Evolutionary conservation across 2,113 vertebrate species (phyloP).

Genomic region (Mugil cephalus): DNA sequence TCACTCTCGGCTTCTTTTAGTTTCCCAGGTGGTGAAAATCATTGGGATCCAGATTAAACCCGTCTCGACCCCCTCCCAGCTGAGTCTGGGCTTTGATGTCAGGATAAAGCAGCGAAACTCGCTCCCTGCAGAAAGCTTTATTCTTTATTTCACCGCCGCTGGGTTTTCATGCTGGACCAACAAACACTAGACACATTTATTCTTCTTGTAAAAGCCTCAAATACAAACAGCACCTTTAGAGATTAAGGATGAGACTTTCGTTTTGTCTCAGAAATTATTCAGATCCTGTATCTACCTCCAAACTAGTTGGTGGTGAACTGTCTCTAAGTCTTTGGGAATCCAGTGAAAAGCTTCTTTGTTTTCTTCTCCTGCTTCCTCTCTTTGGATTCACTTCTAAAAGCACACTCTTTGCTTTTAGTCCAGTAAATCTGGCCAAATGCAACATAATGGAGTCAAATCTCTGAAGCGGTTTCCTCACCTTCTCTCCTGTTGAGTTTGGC

Average conservation of each 20-base stretch:
- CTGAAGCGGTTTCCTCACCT: constrained; percentile 82
- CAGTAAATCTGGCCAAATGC: not conserved
- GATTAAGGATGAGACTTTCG: not conserved
- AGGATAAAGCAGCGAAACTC: not conserved
- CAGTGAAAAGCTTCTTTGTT: not conserved
- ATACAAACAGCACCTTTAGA: not conserved
- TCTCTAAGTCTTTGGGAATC: not conserved
- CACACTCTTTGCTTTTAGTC: too few species aligned
- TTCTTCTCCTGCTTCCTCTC: not conserved
- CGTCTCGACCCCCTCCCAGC: not conserved
- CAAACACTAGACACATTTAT: constrained; percentile 11
- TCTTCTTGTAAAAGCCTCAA: not conserved
- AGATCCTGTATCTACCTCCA: not conserved
- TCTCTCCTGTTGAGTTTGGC: constrained; percentile 93
- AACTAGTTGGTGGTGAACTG: not conserved
- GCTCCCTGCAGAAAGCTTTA: constrained; percentile 14
- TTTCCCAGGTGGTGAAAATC: constrained; percentile 21
- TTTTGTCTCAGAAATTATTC: constrained; percentile 3
- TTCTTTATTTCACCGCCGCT: constrained; percentile 30
- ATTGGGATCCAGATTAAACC: constrained; percentile 16
- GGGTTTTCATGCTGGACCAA: constrained; percentile 20
- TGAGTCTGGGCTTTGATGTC: constrained; percentile 32
- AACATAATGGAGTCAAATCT: not conserved
- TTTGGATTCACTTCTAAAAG: too few species aligned
- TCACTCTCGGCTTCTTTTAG: not conserved